phyloP scores from a whole-genome alignment of 2,888 invertebrate genomes.

The Petrolisthes cinctipes region DNA sequence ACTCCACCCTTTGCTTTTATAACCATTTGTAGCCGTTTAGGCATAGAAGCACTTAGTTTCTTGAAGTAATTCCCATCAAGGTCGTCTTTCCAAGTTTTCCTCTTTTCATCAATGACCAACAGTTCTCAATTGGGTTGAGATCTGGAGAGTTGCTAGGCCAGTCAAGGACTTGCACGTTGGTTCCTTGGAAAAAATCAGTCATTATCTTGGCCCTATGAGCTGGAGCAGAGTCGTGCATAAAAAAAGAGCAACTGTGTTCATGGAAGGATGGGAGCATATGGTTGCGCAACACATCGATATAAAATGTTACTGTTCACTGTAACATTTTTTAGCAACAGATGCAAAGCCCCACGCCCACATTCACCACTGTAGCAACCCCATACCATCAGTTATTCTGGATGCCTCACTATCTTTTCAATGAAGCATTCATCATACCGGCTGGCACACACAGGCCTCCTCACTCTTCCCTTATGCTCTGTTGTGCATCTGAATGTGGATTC shows the following conservation, averaged over 20 bases:
- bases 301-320: not conserved
- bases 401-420: not conserved
- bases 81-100: no score
- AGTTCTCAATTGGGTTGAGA: slow-evolving; percentile 6
- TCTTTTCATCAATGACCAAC: no score
- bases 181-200: not conserved
- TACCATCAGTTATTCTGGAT: not conserved
- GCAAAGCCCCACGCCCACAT: not conserved
- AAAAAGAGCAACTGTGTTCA: not conserved
- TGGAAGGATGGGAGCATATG: not conserved
- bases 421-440: not conserved
- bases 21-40: no score
- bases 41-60: no score
- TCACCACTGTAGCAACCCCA: not conserved
- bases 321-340: not conserved
- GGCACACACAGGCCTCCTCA: not conserved
- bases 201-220: not conserved
- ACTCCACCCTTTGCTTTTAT: no score
- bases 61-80: no score
- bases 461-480: not conserved
- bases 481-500: no score
- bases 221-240: not conserved
- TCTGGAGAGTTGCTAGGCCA: slow-evolving; percentile 9
- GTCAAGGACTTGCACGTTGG: not conserved
- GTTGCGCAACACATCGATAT: not conserved